A percentile compares a stretch with the other conserved stretches of the same genome.
These are phyloP conservation scores for Pantherophis vulpinus DNA, from an alignment of 2,797 vertebrate species.

Conservation along the genomic window DNA sequence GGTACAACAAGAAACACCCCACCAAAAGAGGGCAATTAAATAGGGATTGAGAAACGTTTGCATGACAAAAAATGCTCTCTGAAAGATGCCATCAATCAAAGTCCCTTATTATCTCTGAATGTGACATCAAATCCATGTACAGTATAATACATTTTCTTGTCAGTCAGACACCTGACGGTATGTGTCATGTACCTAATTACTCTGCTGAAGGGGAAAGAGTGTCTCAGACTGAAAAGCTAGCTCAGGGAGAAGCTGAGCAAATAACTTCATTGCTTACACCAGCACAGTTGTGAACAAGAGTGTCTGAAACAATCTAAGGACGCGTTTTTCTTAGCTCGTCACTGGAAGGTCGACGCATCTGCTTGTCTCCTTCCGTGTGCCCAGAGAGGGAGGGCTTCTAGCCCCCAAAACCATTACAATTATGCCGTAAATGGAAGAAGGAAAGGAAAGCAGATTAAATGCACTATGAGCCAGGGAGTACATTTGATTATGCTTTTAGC, in stretches of 20 bases:
- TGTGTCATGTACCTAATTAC: conserved; percentile 13
- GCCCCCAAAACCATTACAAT: not conserved
- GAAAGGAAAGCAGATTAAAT: not conserved
- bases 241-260: not conserved
- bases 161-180: conserved; percentile 36
- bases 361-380: not conserved
- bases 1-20: conserved; percentile 27
- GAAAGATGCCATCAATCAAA: conserved; percentile 49
- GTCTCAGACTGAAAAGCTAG: not conserved
- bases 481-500: not conserved
- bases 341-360: not conserved
- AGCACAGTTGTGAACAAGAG: not conserved
- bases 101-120: not conserved
- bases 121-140: conserved; percentile 24
- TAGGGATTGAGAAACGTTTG: conserved; percentile 15
- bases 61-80: conserved; percentile 39
- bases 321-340: not conserved
- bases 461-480: not conserved
- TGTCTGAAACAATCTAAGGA: not conserved
- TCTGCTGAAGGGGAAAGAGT: not conserved
- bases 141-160: conserved; percentile 46
- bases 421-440: not conserved
- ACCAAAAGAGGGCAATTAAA: conserved; percentile 45
- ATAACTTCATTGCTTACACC: not conserved
- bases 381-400: not conserved